Evolutionary conservation across 1,140 invertebrate species (phyloP), one percentile per base, ranked within the genome.

Genomic region (Mylabris phalerata): DNA sequence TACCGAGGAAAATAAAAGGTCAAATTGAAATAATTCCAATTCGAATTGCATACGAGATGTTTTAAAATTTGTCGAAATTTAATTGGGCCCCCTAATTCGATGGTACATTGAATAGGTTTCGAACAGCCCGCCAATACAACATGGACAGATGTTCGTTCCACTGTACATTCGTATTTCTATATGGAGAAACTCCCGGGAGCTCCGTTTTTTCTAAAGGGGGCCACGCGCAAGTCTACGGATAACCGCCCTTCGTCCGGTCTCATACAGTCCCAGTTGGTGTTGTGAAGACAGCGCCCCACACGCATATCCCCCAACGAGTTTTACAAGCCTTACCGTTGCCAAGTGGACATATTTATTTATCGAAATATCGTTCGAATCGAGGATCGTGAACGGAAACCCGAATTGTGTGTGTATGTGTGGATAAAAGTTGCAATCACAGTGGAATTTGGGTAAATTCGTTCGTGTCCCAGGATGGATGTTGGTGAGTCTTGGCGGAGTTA

Each of bases 401-500:
- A 25, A 19, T 7, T 43, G n/a, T 25, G 39, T 45, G 50, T 55
- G 51, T 13, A 39, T 55, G 11, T 38, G 6, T 19, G 9, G 19
- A 5, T 2, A 13, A 13, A 13, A 0, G 13, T 13, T 13, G 13
- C 13, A 13, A 13, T 13, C 13, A 13, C 13, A 5, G 13, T 40
- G 4, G 47, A 24, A 48, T 52, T 42, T 13, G 0, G 41, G 50
- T 52, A 32, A 43, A 52, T 19, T 19, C 19, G 19, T 19, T 19
- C 19, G 19, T 19, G 19, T n/a, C 39, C 25, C 47, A 46, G 43
- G 45, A 68, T 68, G 69, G 63, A 62, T 50, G 57, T 43, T 40
- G 50, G 44, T 32, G 69, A 71, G n/a, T 55, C 50, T 43, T 73
- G 71, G 71, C 56, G 63, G 45, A 71, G 67, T 68, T 75, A 73